Evolutionary conservation across 2,113 vertebrate genomes (phyloP).

Genomic region (Lipophrys pholis): DNA sequence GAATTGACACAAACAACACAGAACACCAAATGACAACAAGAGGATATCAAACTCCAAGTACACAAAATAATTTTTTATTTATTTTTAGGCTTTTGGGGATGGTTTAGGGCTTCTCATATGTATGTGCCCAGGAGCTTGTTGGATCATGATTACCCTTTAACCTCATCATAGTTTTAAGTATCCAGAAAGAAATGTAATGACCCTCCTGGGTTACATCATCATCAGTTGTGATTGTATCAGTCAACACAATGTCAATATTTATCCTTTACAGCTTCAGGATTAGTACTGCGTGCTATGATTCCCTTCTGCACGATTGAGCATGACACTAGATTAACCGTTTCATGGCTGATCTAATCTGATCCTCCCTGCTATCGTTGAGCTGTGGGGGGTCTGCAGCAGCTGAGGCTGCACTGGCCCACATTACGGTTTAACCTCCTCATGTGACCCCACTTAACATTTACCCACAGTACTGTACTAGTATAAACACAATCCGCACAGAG

Average conservation of each 20-base stretch:
- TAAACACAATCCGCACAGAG: conserved; percentile 8
- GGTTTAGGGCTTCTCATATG: too few relatives aligned
- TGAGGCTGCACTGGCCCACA: conserved; percentile 62
- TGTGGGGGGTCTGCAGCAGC: conserved; percentile 18
- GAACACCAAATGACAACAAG: too few relatives aligned
- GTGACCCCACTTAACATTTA: conserved; percentile 52
- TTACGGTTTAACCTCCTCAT: conserved; percentile 61
- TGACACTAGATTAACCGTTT: conserved; percentile 75
- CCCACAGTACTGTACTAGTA: conserved; percentile 17
- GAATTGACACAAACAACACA: too few relatives aligned
- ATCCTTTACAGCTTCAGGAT: conserved; percentile 66
- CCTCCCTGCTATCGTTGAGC: conserved; percentile 35
- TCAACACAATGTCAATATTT: conserved; percentile 76
- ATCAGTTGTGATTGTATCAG: conserved; percentile 62
- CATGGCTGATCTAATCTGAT: conserved; percentile 73
- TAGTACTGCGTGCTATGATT: conserved; percentile 71
- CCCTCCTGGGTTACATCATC: not conserved
- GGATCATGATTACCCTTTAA: too few relatives aligned
- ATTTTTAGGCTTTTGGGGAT: too few relatives aligned
- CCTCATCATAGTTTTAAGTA: conserved; percentile 6
- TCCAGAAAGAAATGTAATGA: not conserved
- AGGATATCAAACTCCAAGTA: too few relatives aligned
- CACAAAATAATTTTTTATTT: too few relatives aligned
- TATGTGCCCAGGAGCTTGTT: too few relatives aligned
- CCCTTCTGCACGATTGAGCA: conserved; percentile 71